These are phyloP conservation scores for Microctonus hyperodae DNA, from an alignment of 2,888 invertebrate genomes.

Conservation along the genomic window DNA sequence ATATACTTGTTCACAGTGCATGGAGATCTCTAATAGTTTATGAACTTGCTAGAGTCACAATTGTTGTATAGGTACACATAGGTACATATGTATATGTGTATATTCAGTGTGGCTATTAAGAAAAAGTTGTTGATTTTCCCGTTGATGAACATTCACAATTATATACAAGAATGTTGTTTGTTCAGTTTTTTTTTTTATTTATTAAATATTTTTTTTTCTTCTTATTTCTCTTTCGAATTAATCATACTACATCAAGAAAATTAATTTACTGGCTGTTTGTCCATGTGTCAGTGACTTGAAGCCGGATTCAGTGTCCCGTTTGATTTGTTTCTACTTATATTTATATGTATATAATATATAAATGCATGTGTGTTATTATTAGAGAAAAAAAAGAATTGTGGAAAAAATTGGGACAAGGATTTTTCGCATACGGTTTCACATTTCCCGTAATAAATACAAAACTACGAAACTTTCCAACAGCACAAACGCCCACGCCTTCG, in stretches of 20 bases:
- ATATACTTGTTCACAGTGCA: slow-evolving; percentile 3
- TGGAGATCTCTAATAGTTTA: slow-evolving; percentile 38
- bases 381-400: not conserved
- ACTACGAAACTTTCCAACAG: slow-evolving; percentile 24
- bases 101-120: not conserved
- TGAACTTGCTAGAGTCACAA: slow-evolving; percentile 35
- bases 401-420: slow-evolving; percentile 8
- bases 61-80: too few relatives aligned
- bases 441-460: slow-evolving; percentile 23
- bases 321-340: not conserved
- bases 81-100: not conserved
- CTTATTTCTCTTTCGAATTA: not conserved
- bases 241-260: not conserved
- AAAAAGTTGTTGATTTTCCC: not conserved
- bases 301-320: not conserved
- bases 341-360: not conserved
- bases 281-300: not conserved
- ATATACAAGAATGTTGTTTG: not conserved
- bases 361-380: too few relatives aligned
- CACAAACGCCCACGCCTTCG: slow-evolving; percentile 12
- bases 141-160: slow-evolving; percentile 2
- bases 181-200: slow-evolving; percentile 2
- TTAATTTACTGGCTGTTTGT: not conserved
- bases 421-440: slow-evolving; percentile 9
- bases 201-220: not conserved